A percentile compares a stretch with the other conserved stretches of the same genome.
Conservation (phyloP, 2,888 invertebrate genomes). For the Nebria salina region DNA sequence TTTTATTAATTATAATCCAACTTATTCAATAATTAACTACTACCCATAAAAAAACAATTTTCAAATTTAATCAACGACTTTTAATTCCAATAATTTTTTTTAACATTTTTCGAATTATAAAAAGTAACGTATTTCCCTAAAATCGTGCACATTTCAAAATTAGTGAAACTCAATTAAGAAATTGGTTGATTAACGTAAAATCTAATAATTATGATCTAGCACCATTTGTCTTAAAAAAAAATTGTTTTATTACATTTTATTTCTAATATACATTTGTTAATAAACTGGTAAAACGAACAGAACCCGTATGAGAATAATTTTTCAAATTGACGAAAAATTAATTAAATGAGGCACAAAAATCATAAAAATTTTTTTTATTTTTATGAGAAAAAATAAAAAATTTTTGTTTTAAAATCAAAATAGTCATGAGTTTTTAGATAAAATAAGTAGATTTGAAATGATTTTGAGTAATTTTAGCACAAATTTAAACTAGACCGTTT, state of each 20-base stretch:
- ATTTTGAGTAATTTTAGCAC: slow-evolving; percentile 23
- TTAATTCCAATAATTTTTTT: neutral
- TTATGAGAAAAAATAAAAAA: neutral
- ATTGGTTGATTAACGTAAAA: neutral
- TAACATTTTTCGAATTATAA: neutral
- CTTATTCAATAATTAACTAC: slow-evolving; percentile 1
- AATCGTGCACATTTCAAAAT: neutral
- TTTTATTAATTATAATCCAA: neutral
- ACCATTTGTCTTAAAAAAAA: slow-evolving; percentile 10
- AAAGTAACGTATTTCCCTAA: neutral
- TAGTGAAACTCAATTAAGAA: neutral
- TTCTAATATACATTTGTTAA: slow-evolving; percentile 24
- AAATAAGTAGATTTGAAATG: neutral
- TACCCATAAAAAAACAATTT: neutral
- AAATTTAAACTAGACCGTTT: slow-evolving; percentile 41
- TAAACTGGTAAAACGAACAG: neutral
- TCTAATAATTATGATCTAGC: neutral
- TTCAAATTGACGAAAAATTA: slow-evolving; percentile 24
- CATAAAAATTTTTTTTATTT: neutral
- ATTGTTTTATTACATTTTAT: slow-evolving; percentile 3
- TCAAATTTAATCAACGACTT: neutral
- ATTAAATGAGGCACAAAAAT: neutral
- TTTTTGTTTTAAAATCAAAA: too few relatives aligned
- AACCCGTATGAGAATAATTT: slow-evolving; percentile 32
- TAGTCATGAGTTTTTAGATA: too few relatives aligned